Conservation (phyloP, 1,140 invertebrate species). For the Trialeurodes vaporariorum region DNA sequence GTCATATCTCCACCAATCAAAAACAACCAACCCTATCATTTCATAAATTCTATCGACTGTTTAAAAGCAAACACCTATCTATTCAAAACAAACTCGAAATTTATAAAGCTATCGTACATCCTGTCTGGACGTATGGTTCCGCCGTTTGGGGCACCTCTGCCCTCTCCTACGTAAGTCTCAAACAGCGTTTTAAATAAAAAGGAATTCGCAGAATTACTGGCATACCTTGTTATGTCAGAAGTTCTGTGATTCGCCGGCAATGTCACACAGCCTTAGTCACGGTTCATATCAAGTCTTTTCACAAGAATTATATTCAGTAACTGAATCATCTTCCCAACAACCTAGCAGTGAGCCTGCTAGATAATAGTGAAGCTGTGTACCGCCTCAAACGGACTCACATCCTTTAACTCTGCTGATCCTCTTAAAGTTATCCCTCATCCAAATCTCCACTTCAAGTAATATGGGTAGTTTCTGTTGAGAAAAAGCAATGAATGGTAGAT, state of each 20-base stretch:
- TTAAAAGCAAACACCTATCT: slow-evolving; percentile 22
- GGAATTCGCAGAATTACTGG: not conserved
- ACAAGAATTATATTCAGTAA: not conserved
- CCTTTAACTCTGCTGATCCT: no score
- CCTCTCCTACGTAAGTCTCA: slow-evolving; percentile 23
- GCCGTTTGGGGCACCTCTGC: slow-evolving; percentile 29
- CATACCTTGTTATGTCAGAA: slow-evolving; percentile 6
- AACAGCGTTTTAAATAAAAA: slow-evolving; percentile 18
- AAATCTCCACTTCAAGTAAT: no score
- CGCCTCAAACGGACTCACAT: not conserved
- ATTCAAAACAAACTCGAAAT: slow-evolving; percentile 26
- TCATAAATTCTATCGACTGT: no score
- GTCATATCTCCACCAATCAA: no score
- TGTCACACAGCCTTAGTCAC: not conserved
- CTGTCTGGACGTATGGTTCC: slow-evolving; percentile 30
- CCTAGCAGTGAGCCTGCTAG: not conserved
- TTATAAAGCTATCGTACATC: slow-evolving; percentile 27
- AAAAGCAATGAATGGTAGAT: no score
- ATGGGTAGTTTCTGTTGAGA: no score
- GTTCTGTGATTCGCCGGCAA: not conserved
- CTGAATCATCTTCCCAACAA: not conserved
- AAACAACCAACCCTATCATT: no score
- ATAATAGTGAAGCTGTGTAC: not conserved
- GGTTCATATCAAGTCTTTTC: not conserved
- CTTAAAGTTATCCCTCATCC: no score